Evolutionary conservation across 2,888 invertebrate species (phyloP), one percentile per base, ranked within the genome.

Genomic region (Apocheima hispidaria): DNA sequence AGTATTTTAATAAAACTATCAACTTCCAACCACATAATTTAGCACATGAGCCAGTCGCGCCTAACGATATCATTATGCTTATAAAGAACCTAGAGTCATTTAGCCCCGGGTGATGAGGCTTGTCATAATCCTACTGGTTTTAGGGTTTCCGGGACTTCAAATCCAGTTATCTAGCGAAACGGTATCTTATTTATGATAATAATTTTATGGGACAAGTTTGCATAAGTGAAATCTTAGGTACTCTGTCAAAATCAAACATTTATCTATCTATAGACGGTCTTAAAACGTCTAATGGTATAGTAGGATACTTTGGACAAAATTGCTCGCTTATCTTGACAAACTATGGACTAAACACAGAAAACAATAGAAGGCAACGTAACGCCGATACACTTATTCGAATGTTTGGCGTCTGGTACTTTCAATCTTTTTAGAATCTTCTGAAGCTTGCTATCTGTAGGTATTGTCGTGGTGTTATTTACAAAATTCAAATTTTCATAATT

Each of bases 71-170:
- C 50, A 33, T 40, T 41, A 41, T 18, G 44, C 44, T 9, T 38
- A 14, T 43, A 44, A 21, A 23, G 23, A 44, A 44, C 35, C 53
- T 44, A 14, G 53, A 44, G 43, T 44, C 33, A 23, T 54, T 54
- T 36, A 30, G 35, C 53, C 53, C 20, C 21, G 18, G 35, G 53
- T 23, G 53, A 44, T 54, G 40, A 51, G 51, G 28, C 28, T 12
- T 35, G 18, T 35, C 44, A 26, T 44, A 54, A 54, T n/a, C 36
- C 53, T 35, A 54, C 53, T 23, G 26, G 53, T 51, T 49, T 51
- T 18, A 51, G 50, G 50, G 26, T 51, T 51, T 51, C 50, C 50
- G 36, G 50, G 50, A 49, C 20, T 18, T 44, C 1, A 20, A 20
- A 33, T 21, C 33, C 7, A 23, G 14, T 21, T 21, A 10, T 16